Conservation (phyloP, 2,888 invertebrate genomes). For the Melanargia galathea region DNA sequence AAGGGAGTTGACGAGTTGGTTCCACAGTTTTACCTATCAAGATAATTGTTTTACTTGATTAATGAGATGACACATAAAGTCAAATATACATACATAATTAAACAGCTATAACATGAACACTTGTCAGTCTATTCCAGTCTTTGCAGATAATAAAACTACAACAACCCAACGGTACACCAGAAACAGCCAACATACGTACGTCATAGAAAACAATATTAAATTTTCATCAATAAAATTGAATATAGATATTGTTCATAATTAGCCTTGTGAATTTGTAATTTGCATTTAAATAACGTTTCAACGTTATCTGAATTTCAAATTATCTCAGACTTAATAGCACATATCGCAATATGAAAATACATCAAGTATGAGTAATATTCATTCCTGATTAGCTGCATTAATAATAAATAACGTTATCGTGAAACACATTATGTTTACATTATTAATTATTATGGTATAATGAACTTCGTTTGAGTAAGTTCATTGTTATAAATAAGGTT, state of each 20-base stretch:
- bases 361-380: slow-evolving; percentile 21
- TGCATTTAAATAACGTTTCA: slow-evolving; percentile 18
- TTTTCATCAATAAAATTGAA: slow-evolving; percentile 1
- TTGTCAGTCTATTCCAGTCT: too few species aligned
- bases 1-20: too few species aligned
- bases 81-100: too few species aligned
- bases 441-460: slow-evolving; percentile 12
- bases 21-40: too few species aligned
- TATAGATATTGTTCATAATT: slow-evolving; percentile 13
- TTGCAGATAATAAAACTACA: too few species aligned
- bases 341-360: slow-evolving; percentile 22
- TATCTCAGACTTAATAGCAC: slow-evolving; percentile 14
- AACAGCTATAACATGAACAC: too few species aligned
- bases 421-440: slow-evolving; percentile 13
- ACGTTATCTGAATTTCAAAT: slow-evolving; percentile 23
- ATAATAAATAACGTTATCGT: slow-evolving; percentile 21
- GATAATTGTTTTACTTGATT: too few species aligned
- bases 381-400: slow-evolving; percentile 21
- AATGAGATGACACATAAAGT: too few species aligned
- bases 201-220: neutral
- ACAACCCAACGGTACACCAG: too few species aligned
- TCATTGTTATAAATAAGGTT: slow-evolving; percentile 13
- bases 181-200: too few species aligned
- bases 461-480: slow-evolving; percentile 21
- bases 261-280: slow-evolving; percentile 19